A percentile compares a stretch with the other conserved stretches of the same genome.
Conservation (phyloP, 2,113 vertebrate species). For the Cynoglossus semilaevis region DNA sequence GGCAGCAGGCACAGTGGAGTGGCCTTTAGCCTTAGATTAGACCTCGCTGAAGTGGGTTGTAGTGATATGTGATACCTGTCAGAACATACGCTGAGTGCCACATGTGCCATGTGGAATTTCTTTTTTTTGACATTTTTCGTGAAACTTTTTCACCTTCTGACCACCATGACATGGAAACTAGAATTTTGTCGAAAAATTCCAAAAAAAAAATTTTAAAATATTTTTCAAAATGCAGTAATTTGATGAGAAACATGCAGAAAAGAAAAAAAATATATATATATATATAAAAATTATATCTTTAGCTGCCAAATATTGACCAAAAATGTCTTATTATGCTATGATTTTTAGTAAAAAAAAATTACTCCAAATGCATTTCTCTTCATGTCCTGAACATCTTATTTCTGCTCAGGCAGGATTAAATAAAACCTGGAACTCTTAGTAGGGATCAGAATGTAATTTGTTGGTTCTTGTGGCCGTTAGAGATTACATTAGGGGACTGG, state of each 20-base stretch:
- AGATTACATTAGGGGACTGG: too few species aligned
- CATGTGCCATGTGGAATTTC: constrained; percentile 37
- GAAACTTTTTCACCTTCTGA: too few species aligned
- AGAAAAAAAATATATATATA: too few species aligned
- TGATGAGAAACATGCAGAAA: too few species aligned
- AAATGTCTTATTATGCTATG: too few species aligned
- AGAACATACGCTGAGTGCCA: constrained; percentile 44
- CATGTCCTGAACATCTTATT: constrained; percentile 33
- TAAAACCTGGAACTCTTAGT: constrained; percentile 26
- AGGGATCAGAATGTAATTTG: constrained; percentile 58
- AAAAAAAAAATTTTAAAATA: too few species aligned
- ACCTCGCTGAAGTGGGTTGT: constrained; percentile 28
- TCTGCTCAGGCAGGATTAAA: constrained; percentile 30
- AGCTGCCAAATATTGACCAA: too few species aligned
- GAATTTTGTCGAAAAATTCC: too few species aligned
- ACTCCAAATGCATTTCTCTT: constrained; percentile 22
- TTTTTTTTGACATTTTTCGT: too few species aligned
- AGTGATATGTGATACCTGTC: constrained; percentile 46
- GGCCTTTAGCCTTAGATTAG: constrained; percentile 45
- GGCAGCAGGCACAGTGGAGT: constrained; percentile 50
- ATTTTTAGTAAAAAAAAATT: neutral
- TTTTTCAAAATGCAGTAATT: too few species aligned
- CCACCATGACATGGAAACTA: too few species aligned
- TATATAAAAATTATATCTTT: too few species aligned
- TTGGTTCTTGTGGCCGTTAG: constrained; percentile 63